Evolutionary conservation across 2,113 vertebrate species (phyloP), one percentile per base, ranked within the genome.

Genomic region (Atlantisia rogersi): DNA sequence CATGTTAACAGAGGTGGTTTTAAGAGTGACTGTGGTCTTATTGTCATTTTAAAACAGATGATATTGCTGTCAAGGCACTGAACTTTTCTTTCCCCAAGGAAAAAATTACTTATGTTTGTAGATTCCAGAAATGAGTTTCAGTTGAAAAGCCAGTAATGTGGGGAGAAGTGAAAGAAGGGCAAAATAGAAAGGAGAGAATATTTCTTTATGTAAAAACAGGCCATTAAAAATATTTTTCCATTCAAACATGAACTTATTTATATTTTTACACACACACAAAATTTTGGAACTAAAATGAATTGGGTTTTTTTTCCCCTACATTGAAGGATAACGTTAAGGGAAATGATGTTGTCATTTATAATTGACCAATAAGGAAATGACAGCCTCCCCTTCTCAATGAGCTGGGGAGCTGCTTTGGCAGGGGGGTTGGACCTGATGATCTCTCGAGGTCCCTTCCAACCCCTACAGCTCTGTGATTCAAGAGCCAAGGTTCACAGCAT

Each of bases 1-100:
- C 2, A 0, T 44, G 35, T 79, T 90, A 86, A 82, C 78, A 92
- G 91, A 91, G 70, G 53, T 84, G 77, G 17, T 67, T 92, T 68
- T 79, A 81, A 89, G 86, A 94, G 42, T 94, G 73, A 22, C 70
- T 94, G 46, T 69, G 18, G 63, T 82, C 89, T 91, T 94, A 84
- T 85, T 89, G 44, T 44, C 88, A 16, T 69, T 93, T 94, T 83
- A 79, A 93, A 96, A 37, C 37, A 82, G 70, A 88, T 80, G 11
- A 64, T 79, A 48, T 16, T 83, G 60, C 80, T 94, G 60, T 91
- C 86, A 91, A 65, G 67, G 59, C 71, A 85, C 32, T 94, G 63
- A 94, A 59, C 37, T 88, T 46, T 12, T 88, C 59, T 94, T 82
- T 84, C 17, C 52, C 26, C 31, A 67, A 75, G 83, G 73, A 94